Evolutionary conservation across 2,888 invertebrate genomes (phyloP), one percentile per base, ranked within the genome.

Genomic region (Apotomis turbidana): DNA sequence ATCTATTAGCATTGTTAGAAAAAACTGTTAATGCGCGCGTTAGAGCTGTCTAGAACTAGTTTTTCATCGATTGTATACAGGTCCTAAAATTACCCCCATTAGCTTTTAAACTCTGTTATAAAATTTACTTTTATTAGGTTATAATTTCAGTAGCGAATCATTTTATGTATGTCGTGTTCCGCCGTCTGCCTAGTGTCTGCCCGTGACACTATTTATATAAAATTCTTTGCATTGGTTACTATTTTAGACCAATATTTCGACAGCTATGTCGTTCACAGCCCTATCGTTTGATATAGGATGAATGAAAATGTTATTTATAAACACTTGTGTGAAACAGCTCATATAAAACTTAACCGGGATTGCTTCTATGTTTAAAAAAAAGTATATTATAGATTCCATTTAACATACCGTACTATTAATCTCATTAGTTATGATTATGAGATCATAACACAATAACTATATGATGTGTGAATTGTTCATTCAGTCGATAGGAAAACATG

Each of bases 151-250:
- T 5, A n/a, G 44, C 55, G 15, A 68, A 57, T 71, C n/a, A 27
- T n/a, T 57, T 57, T 55, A 55, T 71, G 36, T 46, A 27, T 38
- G 49, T 61, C 66, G 6, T 68, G 57, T 71, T 49, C 44, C 9
- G 57, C 27, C 41, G 41, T n/a, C 44, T 5, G 55, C 44, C 54
- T 49, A 41, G 41, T 27, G 67, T 71, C 71, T 71, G 54, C 41
- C 36, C 44, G 41, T 13, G 71, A 55, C 57, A 62, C 71, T 71
- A 71, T 71, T 71, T 71, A 36, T 71, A 71, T 68, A 62, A 62
- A 71, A 71, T 68, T 67, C 62, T 51, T 0, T 61, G 57, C 67
- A 15, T 49, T 51, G 27, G 27, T 71, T 61, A 61, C 61, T 51
- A 60, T 71, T 12, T 61, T 9, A 57, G 49, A 54, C 55, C 52